phyloP scores from a whole-genome alignment of 2,888 invertebrate species.

The Macaria liturata region DNA sequence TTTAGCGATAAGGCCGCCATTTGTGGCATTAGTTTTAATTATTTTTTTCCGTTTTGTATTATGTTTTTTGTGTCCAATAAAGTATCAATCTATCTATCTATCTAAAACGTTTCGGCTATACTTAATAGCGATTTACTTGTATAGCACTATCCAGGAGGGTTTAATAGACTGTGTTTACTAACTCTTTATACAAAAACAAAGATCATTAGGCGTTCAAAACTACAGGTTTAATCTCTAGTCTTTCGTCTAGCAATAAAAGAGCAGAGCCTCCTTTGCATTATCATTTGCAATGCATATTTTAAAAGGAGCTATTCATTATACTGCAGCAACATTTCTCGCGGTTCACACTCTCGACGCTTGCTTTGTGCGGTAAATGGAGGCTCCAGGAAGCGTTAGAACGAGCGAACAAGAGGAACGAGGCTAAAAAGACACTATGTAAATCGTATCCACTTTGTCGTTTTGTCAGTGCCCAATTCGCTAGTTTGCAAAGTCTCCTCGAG shows the following conservation, averaged over 20 bases:
- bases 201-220: too few species aligned
- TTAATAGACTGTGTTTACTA: too few species aligned
- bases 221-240: too few species aligned
- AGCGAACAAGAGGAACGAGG: constrained; percentile 25
- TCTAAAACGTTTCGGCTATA: not conserved
- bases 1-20: too few species aligned
- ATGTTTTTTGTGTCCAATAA: too few species aligned
- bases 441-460: constrained; percentile 40
- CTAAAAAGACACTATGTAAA: constrained; percentile 43
- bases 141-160: too few species aligned
- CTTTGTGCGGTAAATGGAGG: constrained; percentile 36
- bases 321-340: constrained; percentile 15
- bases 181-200: too few species aligned
- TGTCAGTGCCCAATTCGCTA: constrained; percentile 38
- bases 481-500: constrained; percentile 37
- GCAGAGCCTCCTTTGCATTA: constrained; percentile 2
- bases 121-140: not conserved
- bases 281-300: constrained; percentile 24
- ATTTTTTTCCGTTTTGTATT: too few species aligned
- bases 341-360: constrained; percentile 18
- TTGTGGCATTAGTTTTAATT: too few species aligned
- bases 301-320: constrained; percentile 15
- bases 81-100: too few species aligned
- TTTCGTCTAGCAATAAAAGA: not conserved
- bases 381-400: constrained; percentile 30